Conservation (phyloP, 2,797 vertebrate species). For the Gymnothorax javanicus region DNA sequence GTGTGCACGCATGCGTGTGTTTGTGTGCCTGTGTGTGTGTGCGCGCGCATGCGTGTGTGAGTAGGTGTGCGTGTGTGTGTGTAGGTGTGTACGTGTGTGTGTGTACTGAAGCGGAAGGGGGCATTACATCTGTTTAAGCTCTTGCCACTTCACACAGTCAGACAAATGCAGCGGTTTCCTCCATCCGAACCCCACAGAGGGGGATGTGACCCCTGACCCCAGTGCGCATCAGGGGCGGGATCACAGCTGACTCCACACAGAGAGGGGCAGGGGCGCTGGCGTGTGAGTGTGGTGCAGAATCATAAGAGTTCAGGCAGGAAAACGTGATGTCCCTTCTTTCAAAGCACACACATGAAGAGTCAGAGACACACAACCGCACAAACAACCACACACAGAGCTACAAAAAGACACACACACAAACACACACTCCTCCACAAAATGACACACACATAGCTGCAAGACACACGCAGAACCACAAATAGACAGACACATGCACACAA, state of each 20-base stretch:
- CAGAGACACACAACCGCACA: too few species aligned
- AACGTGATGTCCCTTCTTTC: background rate
- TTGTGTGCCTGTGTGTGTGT: too few species aligned
- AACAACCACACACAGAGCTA: too few species aligned
- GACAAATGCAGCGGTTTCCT: background rate
- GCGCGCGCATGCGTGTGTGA: too few species aligned
- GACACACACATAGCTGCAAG: background rate
- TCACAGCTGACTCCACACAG: constrained; percentile 1
- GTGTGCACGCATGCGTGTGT: too few species aligned
- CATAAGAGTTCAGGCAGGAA: background rate
- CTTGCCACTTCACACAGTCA: background rate
- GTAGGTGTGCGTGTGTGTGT: background rate
- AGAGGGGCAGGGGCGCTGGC: background rate
- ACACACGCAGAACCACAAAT: background rate
- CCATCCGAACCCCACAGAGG: background rate
- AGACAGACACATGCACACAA: background rate
- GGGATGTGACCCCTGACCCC: background rate
- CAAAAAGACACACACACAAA: too few species aligned
- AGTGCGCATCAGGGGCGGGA: background rate
- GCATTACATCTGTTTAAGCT: background rate
- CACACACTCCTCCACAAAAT: background rate
- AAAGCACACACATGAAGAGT: background rate
- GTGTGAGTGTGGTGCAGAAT: background rate
- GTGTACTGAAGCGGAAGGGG: background rate
- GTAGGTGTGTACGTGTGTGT: background rate